Evolutionary conservation across 2,113 vertebrate genomes (phyloP), one percentile per base, ranked within the genome.

Genomic region (Cyprinus carpio): DNA sequence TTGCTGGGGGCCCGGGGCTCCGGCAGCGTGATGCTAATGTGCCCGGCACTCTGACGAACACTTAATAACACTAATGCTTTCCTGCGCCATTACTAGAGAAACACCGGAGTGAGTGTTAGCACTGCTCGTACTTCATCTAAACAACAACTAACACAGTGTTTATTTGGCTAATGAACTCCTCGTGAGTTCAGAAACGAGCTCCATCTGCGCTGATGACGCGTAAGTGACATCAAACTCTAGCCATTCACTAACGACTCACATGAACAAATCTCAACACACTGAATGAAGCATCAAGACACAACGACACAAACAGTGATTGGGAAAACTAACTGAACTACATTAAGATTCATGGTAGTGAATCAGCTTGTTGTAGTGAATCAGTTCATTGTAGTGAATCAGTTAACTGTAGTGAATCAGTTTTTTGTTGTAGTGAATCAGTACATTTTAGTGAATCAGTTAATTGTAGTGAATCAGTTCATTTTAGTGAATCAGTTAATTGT

Each of bases 1-100:
- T 89, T 89, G 67, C 85, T 87, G 91, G 25, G 90, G 91, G 90
- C 92, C 91, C 86, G 43, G 86, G 87, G 90, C 80, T 92, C 88
- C 87, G 43, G 81, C 76, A 84, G 91, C 85, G 62, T 85, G 79
- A 80, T 88, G 87, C 71, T 85, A 93, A 88, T 91, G 74, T 87
- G 81, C 83, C 88, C 88, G 58, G 79, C 74, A 16, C 78, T 85
- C 77, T 78, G 80, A 84, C 31, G 60, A 84, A 78, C 80, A 71
- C 58, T 83, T 84, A 88, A 89, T 88, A 90, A 86, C 46, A 23
- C 71, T 88, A 90, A 89, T 89, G 89, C 84, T 79, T 85, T 75
- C 62, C 75, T 18, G 37, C 40, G 56, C 81, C 87, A 90, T 90
- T 89, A 90, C 18, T 62, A 78, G 85, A 86, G 83, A 87, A 56